These are phyloP conservation scores for Cisticola juncidis DNA, from an alignment of 2,113 vertebrate species.

Conservation along the genomic window DNA sequence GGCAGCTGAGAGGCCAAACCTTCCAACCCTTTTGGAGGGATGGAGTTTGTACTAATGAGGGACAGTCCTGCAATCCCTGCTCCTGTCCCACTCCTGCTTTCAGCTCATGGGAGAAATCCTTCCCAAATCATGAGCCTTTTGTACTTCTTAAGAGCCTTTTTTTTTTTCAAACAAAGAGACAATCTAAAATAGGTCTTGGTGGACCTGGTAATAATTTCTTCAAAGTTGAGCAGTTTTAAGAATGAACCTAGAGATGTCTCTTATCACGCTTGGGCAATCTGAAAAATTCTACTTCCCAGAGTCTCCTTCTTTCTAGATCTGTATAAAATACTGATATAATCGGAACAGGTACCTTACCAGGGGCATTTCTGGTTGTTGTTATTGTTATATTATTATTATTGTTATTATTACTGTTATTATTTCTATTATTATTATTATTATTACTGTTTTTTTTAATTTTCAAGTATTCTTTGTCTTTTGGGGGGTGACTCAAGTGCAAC, in stretches of 20 bases:
- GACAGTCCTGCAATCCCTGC: neutral
- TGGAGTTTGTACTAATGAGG: neutral
- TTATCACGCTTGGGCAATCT: rapidly evolving
- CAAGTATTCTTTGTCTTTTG: neutral
- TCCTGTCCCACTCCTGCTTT: neutral
- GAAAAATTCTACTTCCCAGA: neutral
- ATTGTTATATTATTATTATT: neutral
- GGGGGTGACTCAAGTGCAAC: neutral
- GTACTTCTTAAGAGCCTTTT: neutral
- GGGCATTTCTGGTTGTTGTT: neutral
- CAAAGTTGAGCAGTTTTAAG: neutral
- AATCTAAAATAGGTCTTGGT: neutral
- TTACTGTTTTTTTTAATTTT: neutral
- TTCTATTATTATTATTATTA: neutral
- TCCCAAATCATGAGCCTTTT: neutral
- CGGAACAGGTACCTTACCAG: neutral
- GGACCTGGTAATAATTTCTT: neutral
- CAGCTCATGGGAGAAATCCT: neutral
- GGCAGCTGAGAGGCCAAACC: neutral
- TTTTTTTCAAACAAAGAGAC: neutral
- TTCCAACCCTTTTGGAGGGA: neutral
- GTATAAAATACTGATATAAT: neutral
- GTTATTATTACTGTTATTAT: rapidly evolving
- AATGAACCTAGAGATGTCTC: neutral
- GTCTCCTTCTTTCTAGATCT: neutral